Base-by-base conservation (phyloP, 92 coral and sea anemone species). In the Palythoa caribaeorum region DNA sequence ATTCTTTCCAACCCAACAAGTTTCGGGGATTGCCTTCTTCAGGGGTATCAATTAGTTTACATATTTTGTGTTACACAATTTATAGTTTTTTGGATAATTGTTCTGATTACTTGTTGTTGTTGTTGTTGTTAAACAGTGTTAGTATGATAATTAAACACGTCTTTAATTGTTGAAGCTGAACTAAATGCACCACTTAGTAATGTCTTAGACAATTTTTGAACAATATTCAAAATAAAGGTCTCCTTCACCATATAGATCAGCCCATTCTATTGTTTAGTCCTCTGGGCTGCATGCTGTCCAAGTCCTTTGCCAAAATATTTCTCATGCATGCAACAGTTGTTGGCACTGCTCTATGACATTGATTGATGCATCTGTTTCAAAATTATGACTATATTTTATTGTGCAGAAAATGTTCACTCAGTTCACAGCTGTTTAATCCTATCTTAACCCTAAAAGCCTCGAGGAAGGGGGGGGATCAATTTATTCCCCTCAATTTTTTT, bases 361-460 rank as follows among this genome's bases (percentile, higher is more conserved):
- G 15, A 63, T n/a, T 62, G 69, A 62, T 62, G 69, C 69, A n/a
- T 62, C 69, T 9, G 69, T 62, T 62, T 62, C 69, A 62, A 62
- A 62, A 62, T 62, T 62, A 62, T 62, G 69, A 62, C 69, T 62
- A 62, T 13, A 62, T 62, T 63, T 63, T 28, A 63, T 63, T 63
- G 21, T 63, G 70, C 15, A 63, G 70, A n/a, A 63, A 63, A 62
- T 62, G 69, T 62, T 62, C 69, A 2, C 69, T 28, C 59, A 53
- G 9, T 53, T 53, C 59, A 53, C 59, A 53, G 59, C 59, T 53
- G 59, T 53, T 53, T 53, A 53, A 28, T 28, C 28, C 28, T 28
- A 28, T 28, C 28, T 28, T 28, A 28, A 28, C 28, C 28, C 28
- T 28, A 28, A 28, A 28, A 28, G 28, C 28, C 28, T 28, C 28